These are phyloP conservation scores for Polia nebulosa DNA, from an alignment of 2,888 invertebrate genomes.

Conservation along the genomic window DNA sequence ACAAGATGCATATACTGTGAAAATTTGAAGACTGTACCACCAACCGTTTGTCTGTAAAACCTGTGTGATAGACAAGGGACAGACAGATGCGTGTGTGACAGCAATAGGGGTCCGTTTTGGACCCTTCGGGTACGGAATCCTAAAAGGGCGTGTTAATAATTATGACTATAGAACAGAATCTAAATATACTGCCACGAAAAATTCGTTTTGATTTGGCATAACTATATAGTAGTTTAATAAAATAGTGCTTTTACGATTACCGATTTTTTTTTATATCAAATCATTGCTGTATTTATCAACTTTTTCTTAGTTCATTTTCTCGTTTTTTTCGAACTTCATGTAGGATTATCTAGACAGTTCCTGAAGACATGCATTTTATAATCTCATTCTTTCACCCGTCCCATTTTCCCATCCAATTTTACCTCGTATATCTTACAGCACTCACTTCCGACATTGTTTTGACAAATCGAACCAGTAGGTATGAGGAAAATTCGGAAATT, in stretches of 20 bases:
- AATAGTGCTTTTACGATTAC: background rate
- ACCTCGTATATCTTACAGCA: conserved; percentile 40
- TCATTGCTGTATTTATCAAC: background rate
- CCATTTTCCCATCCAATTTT: conserved; percentile 29
- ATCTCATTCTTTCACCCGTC: background rate
- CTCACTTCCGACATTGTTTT: conserved; percentile 45
- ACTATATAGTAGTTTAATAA: too few species aligned
- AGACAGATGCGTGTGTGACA: too few species aligned
- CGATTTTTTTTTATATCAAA: background rate
- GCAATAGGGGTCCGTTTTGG: too few species aligned
- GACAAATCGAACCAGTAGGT: conserved; percentile 44
- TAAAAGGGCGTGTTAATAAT: too few species aligned
- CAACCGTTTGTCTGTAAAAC: too few species aligned
- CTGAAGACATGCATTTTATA: conserved; percentile 26
- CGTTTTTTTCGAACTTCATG: background rate
- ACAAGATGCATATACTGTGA: too few species aligned
- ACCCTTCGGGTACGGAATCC: too few species aligned
- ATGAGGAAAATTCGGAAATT: conserved; percentile 37
- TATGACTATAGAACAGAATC: too few species aligned
- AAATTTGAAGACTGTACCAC: too few species aligned
- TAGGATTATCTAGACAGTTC: background rate
- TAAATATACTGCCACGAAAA: too few species aligned
- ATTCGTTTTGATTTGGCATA: too few species aligned
- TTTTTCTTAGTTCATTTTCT: background rate
- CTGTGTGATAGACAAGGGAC: too few species aligned